Percentiles rank a stretch among this genome's conserved stretches.
Evolutionary conservation across 2,797 vertebrate genomes (phyloP).

Genomic region (Notolepis coatsorum): DNA sequence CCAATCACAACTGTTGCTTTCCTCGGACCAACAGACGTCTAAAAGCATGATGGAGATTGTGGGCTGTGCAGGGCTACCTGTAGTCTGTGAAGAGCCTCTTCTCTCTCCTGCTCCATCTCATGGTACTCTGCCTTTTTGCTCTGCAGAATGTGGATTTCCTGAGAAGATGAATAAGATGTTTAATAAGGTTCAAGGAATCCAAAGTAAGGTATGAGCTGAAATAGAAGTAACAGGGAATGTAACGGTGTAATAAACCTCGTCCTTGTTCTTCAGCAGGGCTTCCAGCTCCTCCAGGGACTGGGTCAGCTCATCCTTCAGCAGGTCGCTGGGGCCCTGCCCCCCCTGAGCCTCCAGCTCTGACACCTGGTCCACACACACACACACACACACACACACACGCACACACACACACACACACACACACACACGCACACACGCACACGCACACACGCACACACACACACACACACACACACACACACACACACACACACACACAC

Average conservation of each 20-base stretch:
- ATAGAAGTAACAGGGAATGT: too few species aligned
- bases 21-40: too few species aligned
- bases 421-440: constrained; percentile 5
- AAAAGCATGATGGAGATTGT: too few species aligned
- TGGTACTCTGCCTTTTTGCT: constrained; percentile 85
- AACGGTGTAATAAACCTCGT: constrained; percentile 82
- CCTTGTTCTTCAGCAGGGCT: constrained; percentile 91
- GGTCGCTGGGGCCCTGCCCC: constrained; percentile 78
- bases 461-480: neutral
- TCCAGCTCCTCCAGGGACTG: constrained; percentile 92
- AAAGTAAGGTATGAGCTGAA: too few species aligned
- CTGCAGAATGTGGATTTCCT: constrained; percentile 95
- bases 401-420: constrained; percentile 21
- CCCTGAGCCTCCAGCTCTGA: constrained; percentile 90
- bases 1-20: too few species aligned
- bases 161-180: too few species aligned
- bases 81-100: constrained; percentile 90
- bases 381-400: neutral
- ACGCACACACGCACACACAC: constrained; percentile 9
- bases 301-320: constrained; percentile 86
- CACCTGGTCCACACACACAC: constrained; percentile 82
- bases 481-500: too few species aligned
- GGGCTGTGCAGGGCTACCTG: constrained; percentile 88
- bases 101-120: constrained; percentile 83
- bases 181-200: too few species aligned